Evolutionary conservation across 2,888 invertebrate species (phyloP), one percentile per base, ranked within the genome.

Genomic region (Geotrupes spiniger): DNA sequence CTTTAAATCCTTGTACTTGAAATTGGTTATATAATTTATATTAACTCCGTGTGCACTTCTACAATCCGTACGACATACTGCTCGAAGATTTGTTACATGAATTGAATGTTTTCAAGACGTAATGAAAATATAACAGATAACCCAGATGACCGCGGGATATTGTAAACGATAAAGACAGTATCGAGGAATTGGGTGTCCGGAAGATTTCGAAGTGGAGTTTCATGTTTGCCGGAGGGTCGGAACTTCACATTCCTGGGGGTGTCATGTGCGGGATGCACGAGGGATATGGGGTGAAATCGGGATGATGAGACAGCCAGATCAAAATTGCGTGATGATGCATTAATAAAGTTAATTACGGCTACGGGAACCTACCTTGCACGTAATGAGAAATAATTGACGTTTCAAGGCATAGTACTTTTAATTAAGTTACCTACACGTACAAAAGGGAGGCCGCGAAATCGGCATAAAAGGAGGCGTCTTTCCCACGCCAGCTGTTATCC

Each of bases 291-390:
- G 14, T 2, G n/a, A 10, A 29, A 42, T 26, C 8, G 42, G 21
- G 21, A 21, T 21, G 6, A 21, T n/a, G 21, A 21, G 21, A 21
- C 42, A 12, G 49, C 42, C 49, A 47, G 41, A 12, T 48, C 50
- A 33, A 56, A 58, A 52, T 57, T 60, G 54, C 57, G 60, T 57
- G 60, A 58, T 60, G 57, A 60, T 58, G 57, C 60, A 58, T 57
- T 58, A 58, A 60, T 58, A 57, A 57, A 54, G 57, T 60, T 60
- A 57, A 52, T 54, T 53, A 53, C 47, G 43, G 43, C 51, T 54
- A 56, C 60, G 58, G 60, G 57, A 57, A 46, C 36, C 45, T 41
- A 16, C 40, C 39, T 46, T 38, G 28, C 26, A 25, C 41, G 26
- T 15, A 40, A 41, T 36, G 36, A 36, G 40, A 40, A 40, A 36